A percentile compares a stretch with the other conserved stretches of the same genome.
Conservation (phyloP, 2,113 vertebrate species). For the Opisthocomus hoazin region DNA sequence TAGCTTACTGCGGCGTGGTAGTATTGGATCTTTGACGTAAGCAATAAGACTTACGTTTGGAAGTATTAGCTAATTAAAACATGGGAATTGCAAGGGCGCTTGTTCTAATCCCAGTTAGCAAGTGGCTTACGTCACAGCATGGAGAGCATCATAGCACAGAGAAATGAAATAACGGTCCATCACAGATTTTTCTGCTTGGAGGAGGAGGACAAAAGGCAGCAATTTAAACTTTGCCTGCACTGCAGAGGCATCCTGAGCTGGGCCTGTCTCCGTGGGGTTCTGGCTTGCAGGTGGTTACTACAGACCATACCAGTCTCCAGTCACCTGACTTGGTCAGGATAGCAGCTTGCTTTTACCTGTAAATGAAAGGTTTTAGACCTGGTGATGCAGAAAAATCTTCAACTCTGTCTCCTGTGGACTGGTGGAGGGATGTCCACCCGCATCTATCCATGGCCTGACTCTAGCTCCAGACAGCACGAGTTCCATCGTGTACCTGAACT, state of each 20-base stretch:
- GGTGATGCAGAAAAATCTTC: not conserved
- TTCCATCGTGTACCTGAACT: not conserved
- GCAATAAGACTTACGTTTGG: not conserved
- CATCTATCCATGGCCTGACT: not conserved
- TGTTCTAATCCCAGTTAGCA: not conserved
- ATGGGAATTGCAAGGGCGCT: not conserved
- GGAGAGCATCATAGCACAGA: not conserved
- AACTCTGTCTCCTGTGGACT: rapidly evolving
- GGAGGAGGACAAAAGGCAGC: not conserved
- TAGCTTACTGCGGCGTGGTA: not conserved
- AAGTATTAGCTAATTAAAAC: constrained; percentile 11
- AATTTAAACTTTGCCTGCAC: not conserved
- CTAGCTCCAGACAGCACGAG: not conserved
- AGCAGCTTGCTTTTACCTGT: not conserved
- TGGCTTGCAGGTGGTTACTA: not conserved
- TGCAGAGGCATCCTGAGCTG: not conserved
- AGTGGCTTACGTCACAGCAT: not conserved
- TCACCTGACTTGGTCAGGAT: not conserved
- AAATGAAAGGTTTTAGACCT: not conserved
- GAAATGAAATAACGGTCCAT: not conserved
- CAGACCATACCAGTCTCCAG: not conserved
- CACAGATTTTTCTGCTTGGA: not conserved
- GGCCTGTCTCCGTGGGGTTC: not conserved
- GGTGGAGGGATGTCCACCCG: not conserved
- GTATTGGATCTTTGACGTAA: not conserved